Evolutionary conservation across 2,113 vertebrate genomes (phyloP).

Genomic region (Pristiophorus japonicus): DNA sequence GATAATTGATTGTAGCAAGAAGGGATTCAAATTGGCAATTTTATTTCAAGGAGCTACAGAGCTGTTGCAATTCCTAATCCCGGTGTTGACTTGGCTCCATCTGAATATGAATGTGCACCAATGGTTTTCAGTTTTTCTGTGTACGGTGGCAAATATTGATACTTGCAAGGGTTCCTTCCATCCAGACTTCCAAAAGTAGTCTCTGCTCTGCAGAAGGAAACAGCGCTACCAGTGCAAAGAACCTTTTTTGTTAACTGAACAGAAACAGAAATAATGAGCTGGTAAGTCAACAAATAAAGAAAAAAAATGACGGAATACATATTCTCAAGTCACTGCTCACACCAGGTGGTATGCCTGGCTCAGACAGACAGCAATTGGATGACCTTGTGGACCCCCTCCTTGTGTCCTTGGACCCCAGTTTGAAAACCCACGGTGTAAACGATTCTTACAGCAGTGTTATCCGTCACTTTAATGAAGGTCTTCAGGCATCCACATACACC

Average conservation of each 20-base stretch:
- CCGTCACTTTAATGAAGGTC: conserved; percentile 2
- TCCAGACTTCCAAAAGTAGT: not conserved
- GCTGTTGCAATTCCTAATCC: not conserved
- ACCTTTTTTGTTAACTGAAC: not conserved
- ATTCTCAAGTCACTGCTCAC: not conserved
- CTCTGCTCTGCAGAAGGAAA: not conserved
- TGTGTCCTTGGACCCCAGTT: not conserved
- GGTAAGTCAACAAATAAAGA: not conserved
- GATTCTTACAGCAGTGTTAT: conserved; percentile 16
- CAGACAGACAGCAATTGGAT: not conserved
- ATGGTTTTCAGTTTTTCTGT: not conserved
- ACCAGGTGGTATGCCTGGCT: not conserved
- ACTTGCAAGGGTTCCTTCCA: not conserved
- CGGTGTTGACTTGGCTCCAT: not conserved
- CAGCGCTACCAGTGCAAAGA: not conserved
- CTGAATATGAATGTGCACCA: not conserved
- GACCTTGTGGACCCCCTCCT: not conserved
- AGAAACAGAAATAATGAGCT: not conserved
- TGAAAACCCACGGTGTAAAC: conserved; percentile 16
- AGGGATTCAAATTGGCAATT: not conserved
- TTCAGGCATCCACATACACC: not conserved
- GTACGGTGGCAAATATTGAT: too few relatives aligned
- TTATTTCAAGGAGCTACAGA: not conserved
- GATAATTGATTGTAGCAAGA: not conserved
- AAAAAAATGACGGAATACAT: not conserved